Conservation (phyloP, 1,140 invertebrate species). For the Procambarus clarkii region DNA sequence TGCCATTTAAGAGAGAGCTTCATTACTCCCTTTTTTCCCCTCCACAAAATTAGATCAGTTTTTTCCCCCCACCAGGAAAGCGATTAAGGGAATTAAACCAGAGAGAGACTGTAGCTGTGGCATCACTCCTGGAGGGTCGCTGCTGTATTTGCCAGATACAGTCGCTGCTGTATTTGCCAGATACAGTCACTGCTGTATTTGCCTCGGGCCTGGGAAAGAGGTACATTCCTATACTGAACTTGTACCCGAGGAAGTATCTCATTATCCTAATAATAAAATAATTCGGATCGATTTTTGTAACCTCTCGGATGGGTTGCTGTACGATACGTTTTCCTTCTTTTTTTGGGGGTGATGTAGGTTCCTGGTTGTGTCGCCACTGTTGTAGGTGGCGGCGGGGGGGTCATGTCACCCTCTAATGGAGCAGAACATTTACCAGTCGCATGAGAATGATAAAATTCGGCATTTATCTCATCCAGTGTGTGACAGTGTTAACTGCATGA, state of each 20-base stretch:
- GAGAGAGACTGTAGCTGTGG: background rate
- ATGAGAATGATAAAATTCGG: background rate
- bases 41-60: background rate
- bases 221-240: background rate
- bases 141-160: too few species aligned
- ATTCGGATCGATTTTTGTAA: background rate
- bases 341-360: too few species aligned
- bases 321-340: too few species aligned
- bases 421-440: background rate
- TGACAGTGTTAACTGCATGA: background rate
- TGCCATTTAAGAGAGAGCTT: constrained; percentile 19
- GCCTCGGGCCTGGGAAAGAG: background rate
- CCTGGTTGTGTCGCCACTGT: too few species aligned
- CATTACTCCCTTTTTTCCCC: background rate
- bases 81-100: background rate
- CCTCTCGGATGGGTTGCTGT: background rate
- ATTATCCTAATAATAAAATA: background rate
- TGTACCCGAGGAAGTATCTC: background rate
- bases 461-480: background rate
- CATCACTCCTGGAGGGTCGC: background rate
- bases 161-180: too few species aligned
- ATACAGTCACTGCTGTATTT: background rate
- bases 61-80: background rate
- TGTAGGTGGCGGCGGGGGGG: too few species aligned
- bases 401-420: background rate